These are phyloP conservation scores for Heliocidaris erythrogramma DNA, from an alignment of 35 echinoderm and acorn worm species.

Conservation along the genomic window DNA sequence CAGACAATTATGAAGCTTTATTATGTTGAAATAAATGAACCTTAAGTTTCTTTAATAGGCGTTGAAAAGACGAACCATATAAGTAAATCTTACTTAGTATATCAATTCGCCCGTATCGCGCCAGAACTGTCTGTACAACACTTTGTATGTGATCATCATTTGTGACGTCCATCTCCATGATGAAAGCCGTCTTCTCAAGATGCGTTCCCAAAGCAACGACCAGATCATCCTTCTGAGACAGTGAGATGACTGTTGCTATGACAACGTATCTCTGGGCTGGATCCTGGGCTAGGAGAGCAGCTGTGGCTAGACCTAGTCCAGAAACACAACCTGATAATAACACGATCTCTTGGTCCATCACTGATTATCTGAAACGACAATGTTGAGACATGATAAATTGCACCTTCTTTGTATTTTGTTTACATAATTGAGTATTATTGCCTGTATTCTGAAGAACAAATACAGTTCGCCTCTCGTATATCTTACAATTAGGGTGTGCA, in stretches of 20 bases:
- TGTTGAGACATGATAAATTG: too few species aligned
- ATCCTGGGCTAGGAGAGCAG: conserved; percentile 35
- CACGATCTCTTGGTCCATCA: conserved; percentile 14
- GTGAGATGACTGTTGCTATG: conserved; percentile 39
- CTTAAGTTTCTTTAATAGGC: too few species aligned
- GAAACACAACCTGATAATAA: conserved; percentile 54
- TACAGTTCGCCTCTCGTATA: too few species aligned
- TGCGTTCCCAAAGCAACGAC: conserved; percentile 40
- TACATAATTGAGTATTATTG: too few species aligned
- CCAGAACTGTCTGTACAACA: neutral
- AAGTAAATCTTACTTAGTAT: conserved; percentile 38
- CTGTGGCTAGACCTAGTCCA: conserved; percentile 48
- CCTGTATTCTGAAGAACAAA: too few species aligned
- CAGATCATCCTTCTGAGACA: conserved; percentile 36
- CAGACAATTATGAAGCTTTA: too few species aligned
- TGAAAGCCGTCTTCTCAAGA: conserved; percentile 47
- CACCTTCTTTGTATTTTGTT: too few species aligned
- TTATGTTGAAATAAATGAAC: too few species aligned
- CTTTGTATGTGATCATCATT: conserved; percentile 7
- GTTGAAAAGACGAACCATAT: too few species aligned
- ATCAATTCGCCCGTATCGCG: conserved; percentile 16
- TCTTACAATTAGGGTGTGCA: too few species aligned
- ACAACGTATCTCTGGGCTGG: conserved; percentile 45
- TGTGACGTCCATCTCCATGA: conserved; percentile 54
- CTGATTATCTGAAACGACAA: neutral